Percentiles rank a stretch among this genome's conserved stretches.
Evolutionary conservation across 2,113 vertebrate genomes (phyloP).

Genomic region (Sinocyclocheilus maitianheensis): DNA sequence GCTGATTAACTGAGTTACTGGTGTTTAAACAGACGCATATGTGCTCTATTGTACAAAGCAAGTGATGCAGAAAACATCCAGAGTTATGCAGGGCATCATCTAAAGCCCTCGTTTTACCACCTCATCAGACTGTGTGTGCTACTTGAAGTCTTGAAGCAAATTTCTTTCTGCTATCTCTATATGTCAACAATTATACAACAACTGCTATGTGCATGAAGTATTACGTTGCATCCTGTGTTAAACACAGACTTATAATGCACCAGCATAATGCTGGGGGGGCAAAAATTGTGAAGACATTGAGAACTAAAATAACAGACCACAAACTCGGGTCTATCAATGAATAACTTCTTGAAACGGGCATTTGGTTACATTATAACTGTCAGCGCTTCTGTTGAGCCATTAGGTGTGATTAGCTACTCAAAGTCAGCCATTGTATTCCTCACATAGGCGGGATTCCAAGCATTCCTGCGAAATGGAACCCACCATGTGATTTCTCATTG

Average conservation of each 20-base stretch:
- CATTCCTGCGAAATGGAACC: conserved; percentile 54
- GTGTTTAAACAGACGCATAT: conserved; percentile 6
- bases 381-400: conserved; percentile 40
- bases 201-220: background rate
- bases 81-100: conserved; percentile 5
- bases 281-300: background rate
- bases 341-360: conserved; percentile 51
- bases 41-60: conserved; percentile 1
- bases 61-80: conserved; percentile 24
- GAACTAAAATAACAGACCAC: conserved; percentile 5
- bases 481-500: conserved; percentile 63
- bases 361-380: conserved; percentile 66
- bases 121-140: background rate
- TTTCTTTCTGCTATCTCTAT: background rate
- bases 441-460: conserved; percentile 72
- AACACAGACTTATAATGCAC: background rate
- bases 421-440: conserved; percentile 70
- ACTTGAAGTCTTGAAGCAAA: background rate
- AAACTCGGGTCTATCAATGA: conserved; percentile 52
- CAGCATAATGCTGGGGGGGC: background rate
- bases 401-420: conserved; percentile 64
- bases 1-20: conserved; percentile 1
- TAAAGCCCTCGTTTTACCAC: background rate
- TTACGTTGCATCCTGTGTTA: background rate
- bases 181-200: background rate